Conservation (phyloP, 2,888 invertebrate genomes). For the Poecilobothrus nobilitatus region DNA sequence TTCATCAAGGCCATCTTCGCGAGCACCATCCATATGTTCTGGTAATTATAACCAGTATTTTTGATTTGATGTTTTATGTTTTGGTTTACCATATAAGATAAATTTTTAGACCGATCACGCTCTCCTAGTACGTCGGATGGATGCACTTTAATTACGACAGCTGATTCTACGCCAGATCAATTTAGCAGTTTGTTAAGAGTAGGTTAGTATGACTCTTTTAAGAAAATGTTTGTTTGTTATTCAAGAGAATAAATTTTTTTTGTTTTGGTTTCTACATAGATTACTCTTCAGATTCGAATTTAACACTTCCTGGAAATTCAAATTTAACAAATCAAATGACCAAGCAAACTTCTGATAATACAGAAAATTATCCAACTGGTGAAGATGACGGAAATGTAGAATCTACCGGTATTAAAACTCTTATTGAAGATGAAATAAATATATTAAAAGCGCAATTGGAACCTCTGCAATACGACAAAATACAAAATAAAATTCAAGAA, state of each 20-base stretch:
- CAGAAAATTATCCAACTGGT: not conserved
- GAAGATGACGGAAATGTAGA: conserved; percentile 5
- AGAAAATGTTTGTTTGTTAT: too few species aligned
- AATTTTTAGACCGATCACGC: conserved; percentile 19
- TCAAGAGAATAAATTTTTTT: too few species aligned
- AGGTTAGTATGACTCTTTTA: not conserved
- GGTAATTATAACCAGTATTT: too few species aligned
- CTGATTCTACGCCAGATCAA: conserved; percentile 28
- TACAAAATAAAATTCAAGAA: not conserved
- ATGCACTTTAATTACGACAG: conserved; percentile 28
- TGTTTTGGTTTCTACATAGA: not conserved
- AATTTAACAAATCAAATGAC: not conserved
- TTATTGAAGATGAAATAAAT: conserved; percentile 28
- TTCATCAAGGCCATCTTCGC: conserved; percentile 25
- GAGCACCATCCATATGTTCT: conserved; percentile 35
- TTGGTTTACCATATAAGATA: not conserved
- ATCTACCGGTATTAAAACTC: too few species aligned
- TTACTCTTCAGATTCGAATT: not conserved
- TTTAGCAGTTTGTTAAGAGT: conserved; percentile 10
- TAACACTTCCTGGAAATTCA: not conserved
- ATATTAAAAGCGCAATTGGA: conserved; percentile 24
- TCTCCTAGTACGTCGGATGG: conserved; percentile 35
- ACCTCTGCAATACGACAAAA: conserved; percentile 22
- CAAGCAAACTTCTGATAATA: not conserved
- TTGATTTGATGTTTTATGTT: not conserved